Percentiles rank a stretch among this genome's conserved stretches.
Evolutionary conservation across 2,888 invertebrate species (phyloP).

Genomic region (Gymnoscelis rufifasciata): DNA sequence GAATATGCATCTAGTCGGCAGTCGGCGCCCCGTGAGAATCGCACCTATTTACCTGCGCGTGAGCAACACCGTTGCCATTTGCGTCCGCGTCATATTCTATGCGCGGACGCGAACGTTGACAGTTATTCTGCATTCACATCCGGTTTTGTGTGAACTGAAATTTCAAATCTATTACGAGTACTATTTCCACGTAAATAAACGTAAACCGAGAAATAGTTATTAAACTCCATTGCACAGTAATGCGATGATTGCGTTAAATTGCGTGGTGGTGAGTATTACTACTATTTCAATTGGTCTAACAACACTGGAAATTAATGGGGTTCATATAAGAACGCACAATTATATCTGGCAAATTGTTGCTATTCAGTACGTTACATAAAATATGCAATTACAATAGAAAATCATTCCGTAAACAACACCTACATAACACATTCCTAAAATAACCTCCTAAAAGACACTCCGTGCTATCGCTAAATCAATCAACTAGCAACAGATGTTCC

Average conservation of each 20-base stretch:
- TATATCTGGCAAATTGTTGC: too few species aligned
- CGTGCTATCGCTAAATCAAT: slow-evolving; percentile 42
- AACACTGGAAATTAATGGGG: too few species aligned
- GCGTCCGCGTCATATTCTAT: slow-evolving; percentile 43
- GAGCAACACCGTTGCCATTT: slow-evolving; percentile 38
- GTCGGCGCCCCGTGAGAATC: slow-evolving; percentile 51
- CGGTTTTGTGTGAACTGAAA: slow-evolving; percentile 28
- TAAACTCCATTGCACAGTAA: too few species aligned
- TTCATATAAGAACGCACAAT: too few species aligned
- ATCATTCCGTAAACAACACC: background rate
- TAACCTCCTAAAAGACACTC: slow-evolving; percentile 32
- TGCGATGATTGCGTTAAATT: too few species aligned
- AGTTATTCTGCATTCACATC: slow-evolving; percentile 53
- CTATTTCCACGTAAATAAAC: too few species aligned
- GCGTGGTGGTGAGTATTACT: too few species aligned
- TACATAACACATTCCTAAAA: slow-evolving; percentile 25
- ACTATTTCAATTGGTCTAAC: too few species aligned
- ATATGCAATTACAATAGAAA: background rate
- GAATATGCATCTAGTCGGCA: background rate
- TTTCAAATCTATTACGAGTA: background rate
- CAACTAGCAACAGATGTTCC: slow-evolving; percentile 41
- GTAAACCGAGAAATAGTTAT: too few species aligned
- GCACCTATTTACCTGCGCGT: slow-evolving; percentile 41
- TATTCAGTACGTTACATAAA: too few species aligned
- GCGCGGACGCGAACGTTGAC: slow-evolving; percentile 46